Conservation (phyloP, 2,797 vertebrate genomes). For the Apogon talboti region DNA sequence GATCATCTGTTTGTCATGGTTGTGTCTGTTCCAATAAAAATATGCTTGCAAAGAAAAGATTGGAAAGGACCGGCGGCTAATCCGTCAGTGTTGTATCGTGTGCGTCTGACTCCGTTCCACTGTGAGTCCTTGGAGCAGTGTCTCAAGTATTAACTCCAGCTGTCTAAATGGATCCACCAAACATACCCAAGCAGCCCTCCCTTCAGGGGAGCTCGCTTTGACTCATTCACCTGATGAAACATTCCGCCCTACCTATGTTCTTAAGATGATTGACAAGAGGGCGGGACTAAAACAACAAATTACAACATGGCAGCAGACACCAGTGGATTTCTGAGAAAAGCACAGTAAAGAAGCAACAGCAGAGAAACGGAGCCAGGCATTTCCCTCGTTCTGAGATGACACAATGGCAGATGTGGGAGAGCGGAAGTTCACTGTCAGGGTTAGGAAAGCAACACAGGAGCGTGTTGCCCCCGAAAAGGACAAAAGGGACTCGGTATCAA, state of each 20-base stretch:
- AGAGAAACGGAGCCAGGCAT: conserved; percentile 45
- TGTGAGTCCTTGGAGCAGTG: conserved; percentile 21
- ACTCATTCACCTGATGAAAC: conserved; percentile 50
- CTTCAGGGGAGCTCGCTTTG: conserved; percentile 47
- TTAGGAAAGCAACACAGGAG: conserved; percentile 51
- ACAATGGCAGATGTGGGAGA: conserved; percentile 50
- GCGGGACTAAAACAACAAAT: conserved; percentile 36
- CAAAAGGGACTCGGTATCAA: conserved; percentile 9
- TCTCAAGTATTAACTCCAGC: conserved; percentile 63
- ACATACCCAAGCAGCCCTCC: conserved; percentile 56
- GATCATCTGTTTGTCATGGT: conserved; percentile 44
- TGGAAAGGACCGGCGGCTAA: conserved; percentile 3
- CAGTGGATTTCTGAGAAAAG: conserved; percentile 1
- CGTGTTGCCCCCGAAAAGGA: conserved; percentile 19
- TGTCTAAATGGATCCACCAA: conserved; percentile 70
- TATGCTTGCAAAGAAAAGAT: conserved; percentile 25
- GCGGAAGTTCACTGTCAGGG: conserved; percentile 47
- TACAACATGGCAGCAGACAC: too few relatives aligned
- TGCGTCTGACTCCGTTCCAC: conserved; percentile 28
- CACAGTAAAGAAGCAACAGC: conserved; percentile 6
- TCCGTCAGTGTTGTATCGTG: conserved; percentile 8
- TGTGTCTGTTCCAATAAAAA: conserved; percentile 33
- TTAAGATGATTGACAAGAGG: conserved; percentile 24
- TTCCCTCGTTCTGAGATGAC: conserved; percentile 42
- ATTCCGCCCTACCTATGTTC: conserved; percentile 55